These are phyloP conservation scores for Sycophila texana DNA, from an alignment of 2,888 invertebrate species.

Conservation along the genomic window DNA sequence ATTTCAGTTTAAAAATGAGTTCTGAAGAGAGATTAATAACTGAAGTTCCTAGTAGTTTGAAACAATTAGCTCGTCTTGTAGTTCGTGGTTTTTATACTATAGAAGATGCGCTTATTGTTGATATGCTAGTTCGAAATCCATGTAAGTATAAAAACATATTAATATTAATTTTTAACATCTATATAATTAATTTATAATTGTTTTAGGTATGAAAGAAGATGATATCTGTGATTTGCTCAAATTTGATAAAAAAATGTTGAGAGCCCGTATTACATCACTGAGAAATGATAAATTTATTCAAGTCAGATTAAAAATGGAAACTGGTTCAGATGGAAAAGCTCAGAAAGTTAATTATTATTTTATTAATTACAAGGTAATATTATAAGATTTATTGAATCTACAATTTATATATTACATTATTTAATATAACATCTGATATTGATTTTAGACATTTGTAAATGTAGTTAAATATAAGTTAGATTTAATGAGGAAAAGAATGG, in stretches of 20 bases:
- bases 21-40: constrained; percentile 87
- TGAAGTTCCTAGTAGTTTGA: constrained; percentile 95
- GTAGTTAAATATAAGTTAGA: constrained; percentile 98
- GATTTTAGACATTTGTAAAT: constrained; percentile 97
- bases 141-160: constrained; percentile 79
- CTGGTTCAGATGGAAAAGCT: constrained; percentile 94
- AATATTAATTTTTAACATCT: background rate
- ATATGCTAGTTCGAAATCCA: constrained; percentile 96
- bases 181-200: constrained; percentile 2
- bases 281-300: constrained; percentile 96
- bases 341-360: constrained; percentile 98
- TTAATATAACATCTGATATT: constrained; percentile 70
- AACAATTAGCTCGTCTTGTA: constrained; percentile 92
- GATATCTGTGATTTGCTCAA: constrained; percentile 93
- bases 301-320: constrained; percentile 95
- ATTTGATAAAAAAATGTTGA: constrained; percentile 94
- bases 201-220: constrained; percentile 89
- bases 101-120: constrained; percentile 95
- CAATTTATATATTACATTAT: background rate
- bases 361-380: constrained; percentile 90
- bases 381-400: constrained; percentile 8
- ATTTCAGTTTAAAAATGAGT: constrained; percentile 74
- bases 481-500: constrained; percentile 95
- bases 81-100: constrained; percentile 95
- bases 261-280: constrained; percentile 89